These are phyloP conservation scores for Calameuta filiformis DNA, from an alignment of 2,888 invertebrate genomes.

Conservation along the genomic window DNA sequence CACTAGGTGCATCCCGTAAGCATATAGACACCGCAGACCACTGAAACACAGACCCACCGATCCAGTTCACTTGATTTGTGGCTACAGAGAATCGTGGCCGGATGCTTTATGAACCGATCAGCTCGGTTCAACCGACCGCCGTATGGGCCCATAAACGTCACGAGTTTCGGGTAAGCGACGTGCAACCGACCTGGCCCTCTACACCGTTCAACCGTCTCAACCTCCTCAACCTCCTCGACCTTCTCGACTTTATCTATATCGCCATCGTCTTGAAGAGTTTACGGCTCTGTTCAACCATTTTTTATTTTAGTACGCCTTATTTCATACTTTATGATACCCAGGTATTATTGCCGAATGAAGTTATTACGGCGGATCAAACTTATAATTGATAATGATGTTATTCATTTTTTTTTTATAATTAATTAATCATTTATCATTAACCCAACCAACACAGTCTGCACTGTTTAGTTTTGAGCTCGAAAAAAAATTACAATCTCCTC, in stretches of 20 bases:
- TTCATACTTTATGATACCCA: neutral
- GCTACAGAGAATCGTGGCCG: constrained; percentile 42
- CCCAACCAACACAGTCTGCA: neutral
- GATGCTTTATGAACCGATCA: constrained; percentile 58
- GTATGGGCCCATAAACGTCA: constrained; percentile 55
- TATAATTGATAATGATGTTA: neutral
- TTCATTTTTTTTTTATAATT: neutral
- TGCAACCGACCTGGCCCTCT: constrained; percentile 7
- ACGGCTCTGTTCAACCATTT: neutral
- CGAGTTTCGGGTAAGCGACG: constrained; percentile 40
- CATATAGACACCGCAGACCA: constrained; percentile 11
- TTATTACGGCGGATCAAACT: neutral
- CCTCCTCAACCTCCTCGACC: neutral
- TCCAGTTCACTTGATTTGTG: constrained; percentile 56
- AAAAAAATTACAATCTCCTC: neutral
- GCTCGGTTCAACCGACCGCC: constrained; percentile 38
- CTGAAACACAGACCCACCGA: constrained; percentile 16
- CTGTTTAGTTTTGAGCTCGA: neutral
- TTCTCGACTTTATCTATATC: neutral
- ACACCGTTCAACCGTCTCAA: too few relatives aligned
- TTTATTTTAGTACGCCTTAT: neutral
- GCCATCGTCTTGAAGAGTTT: neutral
- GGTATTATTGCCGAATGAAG: neutral
- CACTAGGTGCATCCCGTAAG: constrained; percentile 7
- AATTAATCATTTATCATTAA: neutral